phyloP scores from a whole-genome alignment of 2,113 vertebrate genomes.

The Lasiurus cinereus region DNA sequence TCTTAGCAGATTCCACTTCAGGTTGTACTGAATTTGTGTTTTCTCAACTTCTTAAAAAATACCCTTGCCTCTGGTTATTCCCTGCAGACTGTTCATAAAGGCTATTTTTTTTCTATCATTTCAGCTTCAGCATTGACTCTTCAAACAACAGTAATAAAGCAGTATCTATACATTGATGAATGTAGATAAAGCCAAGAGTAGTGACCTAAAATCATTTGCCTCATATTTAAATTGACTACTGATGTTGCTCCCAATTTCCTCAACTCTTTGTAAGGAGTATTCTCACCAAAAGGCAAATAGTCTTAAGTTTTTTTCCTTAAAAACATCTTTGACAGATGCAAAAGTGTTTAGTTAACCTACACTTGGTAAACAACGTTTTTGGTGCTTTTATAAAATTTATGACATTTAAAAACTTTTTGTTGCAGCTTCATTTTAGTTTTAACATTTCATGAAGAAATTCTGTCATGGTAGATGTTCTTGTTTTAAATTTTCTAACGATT shows the following conservation, averaged over 20 bases:
- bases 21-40: conserved; percentile 8
- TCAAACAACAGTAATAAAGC: neutral
- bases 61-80: neutral
- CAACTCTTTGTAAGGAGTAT: neutral
- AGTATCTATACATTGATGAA: neutral
- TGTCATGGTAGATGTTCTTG: neutral
- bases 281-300: neutral
- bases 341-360: neutral
- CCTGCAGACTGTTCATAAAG: neutral
- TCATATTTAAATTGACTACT: conserved; percentile 10
- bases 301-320: neutral
- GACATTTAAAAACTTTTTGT: neutral
- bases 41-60: neutral
- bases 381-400: conserved; percentile 2
- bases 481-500: conserved; percentile 1
- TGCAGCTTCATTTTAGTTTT: neutral
- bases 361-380: conserved; percentile 17
- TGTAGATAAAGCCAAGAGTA: neutral
- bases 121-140: neutral
- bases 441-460: conserved; percentile 29
- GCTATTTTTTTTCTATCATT: conserved; percentile 11
- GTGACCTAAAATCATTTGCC: neutral
- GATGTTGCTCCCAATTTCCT: neutral
- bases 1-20: neutral
- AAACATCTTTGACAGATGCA: neutral